A percentile compares a stretch with the other conserved stretches of the same genome.
Evolutionary conservation across 2,113 vertebrate genomes (phyloP).

Genomic region (Gracilinanus agilis): DNA sequence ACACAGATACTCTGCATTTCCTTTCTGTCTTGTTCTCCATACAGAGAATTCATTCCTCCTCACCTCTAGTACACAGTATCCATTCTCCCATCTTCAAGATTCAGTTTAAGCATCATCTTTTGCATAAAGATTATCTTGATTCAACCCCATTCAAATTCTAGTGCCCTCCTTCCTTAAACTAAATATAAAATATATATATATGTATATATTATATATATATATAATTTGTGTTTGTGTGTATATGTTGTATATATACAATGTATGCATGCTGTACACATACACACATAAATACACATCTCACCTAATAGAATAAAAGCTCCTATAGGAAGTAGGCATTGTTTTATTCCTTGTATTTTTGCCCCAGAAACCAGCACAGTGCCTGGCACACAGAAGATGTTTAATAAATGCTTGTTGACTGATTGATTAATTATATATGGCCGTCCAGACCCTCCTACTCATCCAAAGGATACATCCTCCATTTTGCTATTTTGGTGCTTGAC

Average conservation of each 20-base stretch:
- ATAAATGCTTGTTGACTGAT: background rate
- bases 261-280: background rate
- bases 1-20: background rate
- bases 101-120: background rate
- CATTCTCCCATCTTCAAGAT: background rate
- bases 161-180: background rate
- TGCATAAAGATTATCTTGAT: background rate
- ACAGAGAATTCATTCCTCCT: background rate
- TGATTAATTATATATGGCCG: background rate
- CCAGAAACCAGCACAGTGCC: background rate
- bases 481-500: constrained; percentile 61
- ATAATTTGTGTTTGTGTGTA: too few relatives aligned
- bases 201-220: background rate
- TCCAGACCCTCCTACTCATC: background rate
- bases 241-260: background rate
- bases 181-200: background rate
- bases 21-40: background rate
- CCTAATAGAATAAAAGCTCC: too few relatives aligned
- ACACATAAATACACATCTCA: too few relatives aligned
- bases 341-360: background rate
- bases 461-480: constrained; percentile 12
- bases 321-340: background rate
- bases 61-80: background rate
- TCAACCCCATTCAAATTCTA: background rate
- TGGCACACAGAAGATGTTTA: background rate